Evolutionary conservation across 2,888 invertebrate species (phyloP).

Genomic region (Anarsia innoxiella): DNA sequence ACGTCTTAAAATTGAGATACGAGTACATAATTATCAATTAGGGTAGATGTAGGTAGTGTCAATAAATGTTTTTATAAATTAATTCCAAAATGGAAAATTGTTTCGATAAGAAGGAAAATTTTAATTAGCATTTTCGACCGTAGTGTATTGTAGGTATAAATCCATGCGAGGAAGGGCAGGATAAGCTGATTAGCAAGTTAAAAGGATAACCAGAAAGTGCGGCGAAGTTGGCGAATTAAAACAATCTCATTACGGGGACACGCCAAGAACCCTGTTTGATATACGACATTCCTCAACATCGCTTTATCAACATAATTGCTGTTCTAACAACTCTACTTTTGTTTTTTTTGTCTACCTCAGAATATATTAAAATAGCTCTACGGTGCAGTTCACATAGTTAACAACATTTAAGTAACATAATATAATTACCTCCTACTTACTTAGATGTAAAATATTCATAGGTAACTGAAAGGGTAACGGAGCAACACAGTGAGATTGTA

Average conservation of each 20-base stretch:
- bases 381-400: too few relatives aligned
- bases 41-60: too few relatives aligned
- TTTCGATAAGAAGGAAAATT: constrained; percentile 33
- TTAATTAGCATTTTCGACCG: constrained; percentile 29
- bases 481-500: too few relatives aligned
- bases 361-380: constrained; percentile 1
- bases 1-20: too few relatives aligned
- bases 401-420: too few relatives aligned
- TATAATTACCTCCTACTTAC: too few relatives aligned
- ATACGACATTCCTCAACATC: constrained; percentile 23
- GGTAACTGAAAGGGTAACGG: too few relatives aligned
- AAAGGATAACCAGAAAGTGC: constrained; percentile 41
- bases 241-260: constrained; percentile 49
- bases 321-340: constrained; percentile 17
- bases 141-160: too few relatives aligned
- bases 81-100: too few relatives aligned
- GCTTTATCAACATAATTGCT: constrained; percentile 25
- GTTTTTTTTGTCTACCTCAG: constrained; percentile 2
- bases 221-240: constrained; percentile 47
- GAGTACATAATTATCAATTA: too few relatives aligned
- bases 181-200: constrained; percentile 62
- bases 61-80: too few relatives aligned
- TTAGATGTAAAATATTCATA: too few relatives aligned
- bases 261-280: constrained; percentile 35
- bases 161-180: constrained; percentile 46